These are phyloP conservation scores for Chaetophractus vellerosus DNA, from an alignment of 2,797 vertebrate genomes.

Conservation along the genomic window DNA sequence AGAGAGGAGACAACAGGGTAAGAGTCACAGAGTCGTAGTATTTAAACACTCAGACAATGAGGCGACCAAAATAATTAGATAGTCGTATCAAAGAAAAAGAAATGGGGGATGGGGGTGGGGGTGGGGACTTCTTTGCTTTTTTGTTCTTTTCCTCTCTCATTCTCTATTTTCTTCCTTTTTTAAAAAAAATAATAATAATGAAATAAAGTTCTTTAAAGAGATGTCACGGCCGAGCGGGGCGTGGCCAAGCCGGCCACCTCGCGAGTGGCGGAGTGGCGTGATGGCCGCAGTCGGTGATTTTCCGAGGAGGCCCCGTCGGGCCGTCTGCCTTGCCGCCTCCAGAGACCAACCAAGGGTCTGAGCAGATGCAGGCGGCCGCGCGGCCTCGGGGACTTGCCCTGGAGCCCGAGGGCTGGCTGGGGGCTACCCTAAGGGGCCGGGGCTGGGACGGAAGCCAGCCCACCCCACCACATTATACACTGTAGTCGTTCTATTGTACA, in stretches of 20 bases:
- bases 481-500: conserved; percentile 94
- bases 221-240: conserved; percentile 68
- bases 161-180: conserved; percentile 83
- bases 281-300: conserved; percentile 93
- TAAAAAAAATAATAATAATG: conserved; percentile 90
- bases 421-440: neutral
- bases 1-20: neutral
- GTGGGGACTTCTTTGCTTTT: conserved; percentile 82
- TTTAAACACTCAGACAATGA: neutral
- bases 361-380: conserved; percentile 68
- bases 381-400: neutral
- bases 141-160: conserved; percentile 82
- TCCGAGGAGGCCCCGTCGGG: conserved; percentile 96
- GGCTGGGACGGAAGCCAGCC: neutral
- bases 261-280: conserved; percentile 94
- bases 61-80: neutral
- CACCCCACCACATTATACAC: conserved; percentile 89
- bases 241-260: conserved; percentile 78
- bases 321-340: conserved; percentile 87
- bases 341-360: conserved; percentile 87
- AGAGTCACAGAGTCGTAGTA: neutral
- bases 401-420: neutral
- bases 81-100: neutral
- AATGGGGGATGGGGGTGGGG: conserved; percentile 72
- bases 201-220: conserved; percentile 90